A percentile compares a stretch with the other conserved stretches of the same genome.
Conservation (phyloP, 2,113 vertebrate species). For the Tauraco erythrolophus region DNA sequence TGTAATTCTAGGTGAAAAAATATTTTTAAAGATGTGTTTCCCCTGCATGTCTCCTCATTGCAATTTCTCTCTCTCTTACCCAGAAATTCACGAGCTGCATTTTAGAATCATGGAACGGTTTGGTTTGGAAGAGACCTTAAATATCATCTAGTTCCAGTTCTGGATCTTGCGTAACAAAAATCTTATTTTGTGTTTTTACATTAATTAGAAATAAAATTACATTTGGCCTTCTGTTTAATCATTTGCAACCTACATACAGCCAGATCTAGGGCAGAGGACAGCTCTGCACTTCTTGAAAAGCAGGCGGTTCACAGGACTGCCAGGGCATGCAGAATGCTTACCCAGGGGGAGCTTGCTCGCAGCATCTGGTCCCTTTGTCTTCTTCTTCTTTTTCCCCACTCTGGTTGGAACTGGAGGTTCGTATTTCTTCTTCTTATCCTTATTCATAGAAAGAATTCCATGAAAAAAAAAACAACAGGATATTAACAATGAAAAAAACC, state of each 20-base stretch:
- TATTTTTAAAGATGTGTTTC: not conserved
- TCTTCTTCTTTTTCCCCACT: slow-evolving; percentile 98
- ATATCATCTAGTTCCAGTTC: too few species aligned
- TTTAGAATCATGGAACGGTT: too few species aligned
- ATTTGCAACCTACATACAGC: not conserved
- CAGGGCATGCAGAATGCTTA: slow-evolving; percentile 39
- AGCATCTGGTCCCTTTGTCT: slow-evolving; percentile 96
- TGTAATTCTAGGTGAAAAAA: not conserved
- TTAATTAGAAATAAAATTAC: not conserved
- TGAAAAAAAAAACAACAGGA: not conserved
- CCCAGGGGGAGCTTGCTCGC: slow-evolving; percentile 96
- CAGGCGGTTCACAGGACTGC: fast-evolving
- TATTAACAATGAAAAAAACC: not conserved
- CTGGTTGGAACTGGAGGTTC: slow-evolving; percentile 98
- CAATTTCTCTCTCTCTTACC: not conserved
- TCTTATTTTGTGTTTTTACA: not conserved
- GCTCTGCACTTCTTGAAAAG: fast-evolving
- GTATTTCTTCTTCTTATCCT: slow-evolving; percentile 99
- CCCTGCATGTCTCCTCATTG: not conserved
- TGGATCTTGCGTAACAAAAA: not conserved
- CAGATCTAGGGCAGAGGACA: not conserved
- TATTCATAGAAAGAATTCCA: not conserved
- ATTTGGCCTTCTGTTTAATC: not conserved
- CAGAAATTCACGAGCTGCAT: fast-evolving
- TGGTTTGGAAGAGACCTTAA: too few species aligned